Evolutionary conservation across 2,888 invertebrate genomes (phyloP).

Genomic region (Cheilosia pagana): DNA sequence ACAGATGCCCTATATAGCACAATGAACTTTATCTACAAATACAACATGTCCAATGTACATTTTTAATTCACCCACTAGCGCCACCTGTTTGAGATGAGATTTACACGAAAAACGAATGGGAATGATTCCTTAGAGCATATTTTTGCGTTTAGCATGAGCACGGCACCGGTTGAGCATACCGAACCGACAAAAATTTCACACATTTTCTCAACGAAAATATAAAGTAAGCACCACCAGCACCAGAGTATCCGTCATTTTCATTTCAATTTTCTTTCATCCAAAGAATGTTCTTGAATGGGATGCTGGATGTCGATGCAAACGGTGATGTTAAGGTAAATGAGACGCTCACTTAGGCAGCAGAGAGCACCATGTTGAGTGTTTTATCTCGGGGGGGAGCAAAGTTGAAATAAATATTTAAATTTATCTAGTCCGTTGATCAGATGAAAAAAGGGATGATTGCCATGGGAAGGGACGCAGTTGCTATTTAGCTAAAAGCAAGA

Average conservation of each 20-base stretch:
- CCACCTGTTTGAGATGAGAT: constrained; percentile 30
- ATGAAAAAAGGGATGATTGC: neutral
- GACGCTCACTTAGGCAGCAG: constrained; percentile 40
- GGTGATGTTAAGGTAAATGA: constrained; percentile 25
- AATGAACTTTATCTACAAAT: neutral
- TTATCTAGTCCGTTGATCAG: neutral
- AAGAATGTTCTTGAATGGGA: constrained; percentile 12
- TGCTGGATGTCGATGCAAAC: neutral
- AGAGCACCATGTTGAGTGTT: constrained; percentile 26
- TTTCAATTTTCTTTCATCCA: constrained; percentile 27
- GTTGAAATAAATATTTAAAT: constrained; percentile 33
- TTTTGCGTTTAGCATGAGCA: constrained; percentile 11
- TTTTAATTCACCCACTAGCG: neutral
- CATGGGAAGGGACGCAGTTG: neutral
- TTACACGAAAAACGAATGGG: constrained; percentile 35
- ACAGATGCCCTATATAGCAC: neutral
- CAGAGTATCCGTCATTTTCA: constrained; percentile 37
- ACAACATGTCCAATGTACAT: neutral
- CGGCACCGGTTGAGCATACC: neutral
- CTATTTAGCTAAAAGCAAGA: neutral
- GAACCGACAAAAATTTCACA: constrained; percentile 12
- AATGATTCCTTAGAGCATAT: constrained; percentile 42
- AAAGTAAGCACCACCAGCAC: constrained; percentile 3
- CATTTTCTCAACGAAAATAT: constrained; percentile 8
- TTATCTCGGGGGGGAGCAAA: constrained; percentile 27